Evolutionary conservation across 2,113 vertebrate genomes (phyloP).

Genomic region (Collichthys lucidus): DNA sequence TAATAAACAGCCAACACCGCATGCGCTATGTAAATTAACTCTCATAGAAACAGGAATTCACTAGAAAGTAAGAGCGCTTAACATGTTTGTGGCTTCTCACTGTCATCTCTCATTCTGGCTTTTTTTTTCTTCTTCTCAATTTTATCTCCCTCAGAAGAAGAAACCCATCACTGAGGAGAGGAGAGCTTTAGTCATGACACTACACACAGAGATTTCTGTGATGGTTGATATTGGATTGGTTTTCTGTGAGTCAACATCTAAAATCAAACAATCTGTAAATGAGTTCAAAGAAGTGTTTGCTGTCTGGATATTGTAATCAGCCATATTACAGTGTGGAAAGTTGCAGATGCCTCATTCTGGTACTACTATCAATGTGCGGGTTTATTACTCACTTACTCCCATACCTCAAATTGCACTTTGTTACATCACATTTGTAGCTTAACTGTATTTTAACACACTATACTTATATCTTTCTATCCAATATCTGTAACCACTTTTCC

Average conservation of each 20-base stretch:
- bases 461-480: too few species aligned
- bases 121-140: slow-evolving; percentile 32
- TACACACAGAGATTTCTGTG: not conserved
- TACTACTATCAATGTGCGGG: slow-evolving; percentile 41
- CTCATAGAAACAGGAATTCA: slow-evolving; percentile 77
- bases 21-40: slow-evolving; percentile 56
- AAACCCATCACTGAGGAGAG: slow-evolving; percentile 16
- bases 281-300: slow-evolving; percentile 24
- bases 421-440: too few species aligned
- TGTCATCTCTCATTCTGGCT: slow-evolving; percentile 50
- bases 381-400: slow-evolving; percentile 48
- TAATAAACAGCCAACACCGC: slow-evolving; percentile 33
- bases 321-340: slow-evolving; percentile 59
- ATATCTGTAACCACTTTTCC: too few species aligned
- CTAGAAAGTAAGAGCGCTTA: slow-evolving; percentile 66
- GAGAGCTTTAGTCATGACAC: slow-evolving; percentile 24
- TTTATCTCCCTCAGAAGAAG: slow-evolving; percentile 12
- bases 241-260: slow-evolving; percentile 37
- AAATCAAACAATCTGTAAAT: not conserved
- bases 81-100: slow-evolving; percentile 66
- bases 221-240: slow-evolving; percentile 25
- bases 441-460: too few species aligned
- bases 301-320: slow-evolving; percentile 39
- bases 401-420: slow-evolving; percentile 38
- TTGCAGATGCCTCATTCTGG: slow-evolving; percentile 56